Percentiles rank a stretch among this genome's conserved stretches.
These are phyloP conservation scores for Osmerus eperlanus DNA, from an alignment of 2,113 vertebrate genomes.

Conservation along the genomic window DNA sequence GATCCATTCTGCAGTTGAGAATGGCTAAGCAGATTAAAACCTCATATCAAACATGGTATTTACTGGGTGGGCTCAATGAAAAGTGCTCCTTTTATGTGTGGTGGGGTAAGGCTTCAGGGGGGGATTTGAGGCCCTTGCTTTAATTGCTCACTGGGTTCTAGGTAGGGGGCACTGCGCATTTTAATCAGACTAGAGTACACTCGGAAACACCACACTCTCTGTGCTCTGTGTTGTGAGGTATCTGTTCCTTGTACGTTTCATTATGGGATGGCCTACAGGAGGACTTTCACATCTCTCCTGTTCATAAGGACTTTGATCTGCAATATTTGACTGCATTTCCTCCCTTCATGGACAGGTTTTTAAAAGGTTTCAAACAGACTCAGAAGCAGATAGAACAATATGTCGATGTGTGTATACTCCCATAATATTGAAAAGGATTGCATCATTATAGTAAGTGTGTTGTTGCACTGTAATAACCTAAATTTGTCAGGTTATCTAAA, in stretches of 20 bases:
- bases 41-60: constrained; percentile 77
- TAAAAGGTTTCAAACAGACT: no score
- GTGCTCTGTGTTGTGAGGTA: no score
- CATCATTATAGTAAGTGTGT: constrained; percentile 18
- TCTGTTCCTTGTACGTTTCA: no score
- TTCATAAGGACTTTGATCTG: no score
- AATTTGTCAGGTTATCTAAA: constrained; percentile 34
- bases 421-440: constrained; percentile 10
- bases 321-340: no score
- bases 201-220: no score
- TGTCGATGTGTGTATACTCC: not conserved
- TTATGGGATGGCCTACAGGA: no score
- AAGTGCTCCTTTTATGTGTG: constrained; percentile 73
- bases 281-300: no score
- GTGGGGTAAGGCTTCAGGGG: constrained; percentile 60
- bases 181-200: constrained; percentile 56
- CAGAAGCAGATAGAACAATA: not conserved
- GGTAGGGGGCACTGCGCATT: constrained; percentile 72
- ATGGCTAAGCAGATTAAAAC: constrained; percentile 78
- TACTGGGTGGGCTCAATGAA: constrained; percentile 68
- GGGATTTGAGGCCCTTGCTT: constrained; percentile 70
- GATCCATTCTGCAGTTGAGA: constrained; percentile 76
- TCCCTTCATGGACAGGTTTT: no score
- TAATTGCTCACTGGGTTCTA: constrained; percentile 70
- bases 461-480: constrained; percentile 29